Evolutionary conservation across 2,888 invertebrate genomes (phyloP).

Genomic region (Drosophila austrosaltans): DNA sequence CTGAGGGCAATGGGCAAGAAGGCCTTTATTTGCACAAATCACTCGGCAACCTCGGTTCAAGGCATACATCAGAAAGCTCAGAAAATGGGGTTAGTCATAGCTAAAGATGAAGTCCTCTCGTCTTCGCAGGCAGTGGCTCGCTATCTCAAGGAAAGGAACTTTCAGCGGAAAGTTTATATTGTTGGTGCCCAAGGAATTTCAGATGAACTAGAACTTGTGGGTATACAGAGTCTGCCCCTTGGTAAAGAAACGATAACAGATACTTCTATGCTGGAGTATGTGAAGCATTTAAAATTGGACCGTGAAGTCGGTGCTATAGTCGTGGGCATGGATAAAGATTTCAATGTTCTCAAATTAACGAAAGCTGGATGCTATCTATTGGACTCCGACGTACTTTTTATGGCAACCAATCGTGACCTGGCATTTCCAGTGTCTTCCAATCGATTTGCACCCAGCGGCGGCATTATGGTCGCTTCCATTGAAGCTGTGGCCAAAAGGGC

Average conservation of each 20-base stretch:
- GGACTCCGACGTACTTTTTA: constrained; percentile 40
- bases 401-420: constrained; percentile 59
- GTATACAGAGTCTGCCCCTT: constrained; percentile 44
- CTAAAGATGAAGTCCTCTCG: constrained; percentile 43
- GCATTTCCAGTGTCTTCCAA: constrained; percentile 15
- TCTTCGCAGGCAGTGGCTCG: constrained; percentile 47
- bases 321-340: constrained; percentile 52
- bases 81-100: constrained; percentile 44
- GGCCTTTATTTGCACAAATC: constrained; percentile 58
- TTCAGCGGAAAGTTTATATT: constrained; percentile 50
- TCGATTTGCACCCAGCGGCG: constrained; percentile 44
- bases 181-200: constrained; percentile 55
- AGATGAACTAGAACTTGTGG: constrained; percentile 49
- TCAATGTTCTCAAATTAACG: constrained; percentile 46
- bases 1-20: constrained; percentile 57
- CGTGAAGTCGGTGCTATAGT: constrained; percentile 57
- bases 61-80: constrained; percentile 39
- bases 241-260: neutral
- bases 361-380: constrained; percentile 49
- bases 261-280: constrained; percentile 25
- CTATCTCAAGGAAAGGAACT: constrained; percentile 43
- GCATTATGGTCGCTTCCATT: constrained; percentile 54
- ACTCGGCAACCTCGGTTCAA: constrained; percentile 37
- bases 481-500: constrained; percentile 36
- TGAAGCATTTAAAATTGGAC: constrained; percentile 36